Evolutionary conservation across 2,113 vertebrate genomes (phyloP), one percentile per base, ranked within the genome.

Genomic region (Corythornis madagascariensis): DNA sequence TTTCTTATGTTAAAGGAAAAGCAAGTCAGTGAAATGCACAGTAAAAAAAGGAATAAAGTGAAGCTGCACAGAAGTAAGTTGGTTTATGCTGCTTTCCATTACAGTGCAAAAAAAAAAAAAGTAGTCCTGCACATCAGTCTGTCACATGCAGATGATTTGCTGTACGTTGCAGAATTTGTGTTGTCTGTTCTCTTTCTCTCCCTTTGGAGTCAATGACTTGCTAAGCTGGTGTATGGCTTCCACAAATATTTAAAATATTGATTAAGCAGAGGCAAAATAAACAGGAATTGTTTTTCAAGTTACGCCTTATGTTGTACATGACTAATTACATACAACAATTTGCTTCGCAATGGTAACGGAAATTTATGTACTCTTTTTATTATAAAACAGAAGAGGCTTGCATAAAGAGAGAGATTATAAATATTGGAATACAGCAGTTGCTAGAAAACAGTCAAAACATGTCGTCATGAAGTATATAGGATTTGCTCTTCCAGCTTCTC

Each of bases 191-290:
- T 87, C 26, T 86, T 95, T 38, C 78, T 81, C 61, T 93, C 0
- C 0, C 53, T 94, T 84, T 43, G 28, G 83, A 90, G 74, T 85
- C 82, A 78, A 24, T 61, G 93, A 93, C 92, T 94, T 92, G 73
- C 83, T 59, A 92, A 96, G 90, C 85, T 88, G 40, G 47, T 92
- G 70, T 50, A 64, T 40, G 3, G 70, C 77, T 95, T 96, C 93
- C 76, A 75, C 95, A 96, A 96, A 96, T 96, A 96, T 96, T 96
- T 96, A 95, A 96, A 95, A 94, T 95, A 96, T 95, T 95, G 95
- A 96, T 96, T 96, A 96, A 84, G 93, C 92, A 95, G 90, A 90
- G 66, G 73, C 82, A 96, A 92, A 96, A 95, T 92, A 96, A 96
- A 96, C 95, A 96, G 0, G 33, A 84, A 95, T 93, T 95, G 95